Evolutionary conservation across 1,140 invertebrate species (phyloP).

Genomic region (Microplitis demolitor): DNA sequence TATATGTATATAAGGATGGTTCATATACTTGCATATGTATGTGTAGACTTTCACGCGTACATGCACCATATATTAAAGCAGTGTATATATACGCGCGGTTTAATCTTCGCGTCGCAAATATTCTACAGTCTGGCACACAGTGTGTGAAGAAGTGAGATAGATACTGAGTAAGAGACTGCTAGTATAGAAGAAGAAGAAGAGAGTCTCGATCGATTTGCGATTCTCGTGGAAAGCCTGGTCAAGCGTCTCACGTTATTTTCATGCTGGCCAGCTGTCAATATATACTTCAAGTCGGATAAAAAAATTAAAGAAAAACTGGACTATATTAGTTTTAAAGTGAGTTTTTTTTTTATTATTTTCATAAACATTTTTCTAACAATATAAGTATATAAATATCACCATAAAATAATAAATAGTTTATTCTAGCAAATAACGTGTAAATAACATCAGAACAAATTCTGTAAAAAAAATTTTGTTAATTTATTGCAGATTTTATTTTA

Average conservation of each 20-base stretch:
- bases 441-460: too few relatives aligned
- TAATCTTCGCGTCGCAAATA: conserved; percentile 43
- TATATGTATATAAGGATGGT: conserved; percentile 5
- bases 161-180: neutral
- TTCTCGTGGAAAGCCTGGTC: conserved; percentile 32
- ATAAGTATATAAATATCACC: too few relatives aligned
- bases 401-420: too few relatives aligned
- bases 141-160: conserved; percentile 1
- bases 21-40: conserved; percentile 16
- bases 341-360: too few relatives aligned
- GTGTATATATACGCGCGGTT: conserved; percentile 35
- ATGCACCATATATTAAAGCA: neutral
- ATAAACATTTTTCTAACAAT: too few relatives aligned
- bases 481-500: too few relatives aligned
- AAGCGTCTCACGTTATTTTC: conserved; percentile 26
- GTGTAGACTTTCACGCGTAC: conserved; percentile 16
- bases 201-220: conserved; percentile 39
- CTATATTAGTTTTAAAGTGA: too few relatives aligned
- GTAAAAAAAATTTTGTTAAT: too few relatives aligned
- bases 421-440: too few relatives aligned
- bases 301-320: neutral
- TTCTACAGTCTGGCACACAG: conserved; percentile 7
- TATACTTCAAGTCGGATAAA: neutral
- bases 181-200: neutral
- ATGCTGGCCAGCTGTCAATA: neutral